Percentiles rank a stretch among this genome's conserved stretches.
Evolutionary conservation across 2,888 invertebrate species (phyloP).

Genomic region (Sphaeridia pumilis): DNA sequence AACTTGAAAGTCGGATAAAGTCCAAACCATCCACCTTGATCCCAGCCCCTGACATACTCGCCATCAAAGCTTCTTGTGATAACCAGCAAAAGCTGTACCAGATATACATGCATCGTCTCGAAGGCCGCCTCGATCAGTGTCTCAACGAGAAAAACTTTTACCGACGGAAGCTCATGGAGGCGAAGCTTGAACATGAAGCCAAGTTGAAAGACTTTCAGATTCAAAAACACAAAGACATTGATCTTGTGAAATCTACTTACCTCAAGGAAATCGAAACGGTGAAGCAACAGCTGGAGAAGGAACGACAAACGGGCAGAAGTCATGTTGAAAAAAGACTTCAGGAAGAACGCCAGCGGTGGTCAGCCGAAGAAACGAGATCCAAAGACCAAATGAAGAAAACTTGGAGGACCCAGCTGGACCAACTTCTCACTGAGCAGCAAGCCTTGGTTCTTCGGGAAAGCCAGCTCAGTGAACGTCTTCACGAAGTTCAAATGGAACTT

Average conservation of each 20-base stretch:
- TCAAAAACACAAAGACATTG: constrained; percentile 13
- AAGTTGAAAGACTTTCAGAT: constrained; percentile 4
- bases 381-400: constrained; percentile 7
- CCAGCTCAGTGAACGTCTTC: constrained; percentile 8
- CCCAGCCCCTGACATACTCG: constrained; percentile 6
- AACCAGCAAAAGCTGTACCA: constrained; percentile 13
- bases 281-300: constrained; percentile 10
- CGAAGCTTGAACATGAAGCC: constrained; percentile 16
- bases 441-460: constrained; percentile 2
- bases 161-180: constrained; percentile 15
- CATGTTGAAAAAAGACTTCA: constrained; percentile 12
- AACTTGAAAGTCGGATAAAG: constrained; percentile 11
- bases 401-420: constrained; percentile 10
- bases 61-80: constrained; percentile 1
- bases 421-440: constrained; percentile 8
- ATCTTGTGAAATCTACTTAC: constrained; percentile 11
- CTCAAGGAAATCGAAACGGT: constrained; percentile 16
- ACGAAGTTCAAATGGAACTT: constrained; percentile 9
- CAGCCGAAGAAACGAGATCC: constrained; percentile 10
- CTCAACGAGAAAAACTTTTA: constrained; percentile 15
- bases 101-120: constrained; percentile 6
- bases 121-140: constrained; percentile 12
- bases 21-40: no score
- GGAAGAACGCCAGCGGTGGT: constrained; percentile 13
- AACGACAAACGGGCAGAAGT: background rate